Percentiles rank a stretch among this genome's conserved stretches.
Conservation (phyloP, 2,888 invertebrate genomes). For the Trichopoda pennipes region DNA sequence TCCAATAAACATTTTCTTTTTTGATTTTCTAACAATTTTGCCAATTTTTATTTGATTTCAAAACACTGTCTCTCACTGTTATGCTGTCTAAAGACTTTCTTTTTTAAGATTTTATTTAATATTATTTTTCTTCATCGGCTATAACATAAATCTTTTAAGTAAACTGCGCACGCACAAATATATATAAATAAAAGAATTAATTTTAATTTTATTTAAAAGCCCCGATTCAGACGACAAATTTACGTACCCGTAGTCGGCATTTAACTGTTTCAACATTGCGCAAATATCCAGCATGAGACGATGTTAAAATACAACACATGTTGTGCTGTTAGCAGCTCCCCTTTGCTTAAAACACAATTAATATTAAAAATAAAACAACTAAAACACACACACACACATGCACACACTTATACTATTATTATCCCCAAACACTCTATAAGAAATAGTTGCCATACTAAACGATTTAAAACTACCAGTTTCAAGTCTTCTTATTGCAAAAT, state of each 20-base stretch:
- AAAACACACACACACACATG: not conserved
- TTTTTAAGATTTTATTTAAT: not conserved
- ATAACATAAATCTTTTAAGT: not conserved
- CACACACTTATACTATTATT: conserved; percentile 6
- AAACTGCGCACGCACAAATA: conserved; percentile 59
- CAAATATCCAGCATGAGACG: conserved; percentile 61
- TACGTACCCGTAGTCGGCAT: conserved; percentile 60
- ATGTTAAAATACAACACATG: conserved; percentile 61
- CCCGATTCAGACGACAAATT: conserved; percentile 58
- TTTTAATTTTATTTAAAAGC: conserved; percentile 18
- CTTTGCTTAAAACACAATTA: not conserved
- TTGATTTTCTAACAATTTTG: conserved; percentile 4
- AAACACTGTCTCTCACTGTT: not conserved
- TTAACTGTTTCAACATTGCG: conserved; percentile 66
- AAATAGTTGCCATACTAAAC: too few relatives aligned
- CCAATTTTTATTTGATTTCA: not conserved
- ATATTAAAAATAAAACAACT: too few relatives aligned
- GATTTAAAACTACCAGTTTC: too few relatives aligned
- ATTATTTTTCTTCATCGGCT: not conserved
- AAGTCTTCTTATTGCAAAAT: too few relatives aligned
- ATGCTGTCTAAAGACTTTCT: too few relatives aligned
- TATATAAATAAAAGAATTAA: not conserved
- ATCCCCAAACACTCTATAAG: not conserved
- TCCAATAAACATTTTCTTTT: not conserved
- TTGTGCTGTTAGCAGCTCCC: conserved; percentile 58